Base-by-base conservation (phyloP, 2,888 invertebrate species). In the Microplitis manilae region DNA sequence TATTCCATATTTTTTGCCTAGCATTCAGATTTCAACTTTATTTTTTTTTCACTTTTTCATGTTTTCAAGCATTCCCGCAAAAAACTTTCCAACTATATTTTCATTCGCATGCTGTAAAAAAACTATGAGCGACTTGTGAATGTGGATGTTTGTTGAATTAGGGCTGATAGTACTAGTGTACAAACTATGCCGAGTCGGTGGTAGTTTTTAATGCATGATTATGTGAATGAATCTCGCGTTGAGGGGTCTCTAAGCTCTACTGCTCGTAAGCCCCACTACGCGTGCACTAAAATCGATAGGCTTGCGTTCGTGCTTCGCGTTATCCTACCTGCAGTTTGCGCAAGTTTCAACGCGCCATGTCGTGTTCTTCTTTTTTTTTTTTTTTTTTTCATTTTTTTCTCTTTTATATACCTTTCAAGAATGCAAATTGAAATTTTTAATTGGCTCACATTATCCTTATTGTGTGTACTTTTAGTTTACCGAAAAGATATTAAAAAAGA, bases 301-400 rank as follows among this genome's bases (percentile, higher is more conserved):
- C 84, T 88, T 85, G 87, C 87, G 87, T 87, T 87, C 85, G 83
- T 82, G 84, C 83, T 81, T 81, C 82, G 83, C 84, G 84, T 87
- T 87, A 86, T 86, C 85, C 85, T n/a, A 87, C 87, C 87, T 87
- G 87, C 86, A 85, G 83, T 81, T 82, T 84, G 83, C 86, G 86
- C 85, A 86, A 86, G 86, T 85, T 85, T 84, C 83, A 86, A 84
- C 85, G 86, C 83, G 86, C 83, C 86, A 85, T 81, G 79, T 78
- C 80, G 80, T 80, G 80, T 38, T 61, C 62, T 59, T 50, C 13
- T 50, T 50, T 9, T 9, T 2, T 13, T 4, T 50, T 50, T 9
- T 50, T 9, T 50, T 17, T 67, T 76, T 65, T 15, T 71, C 30
- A 60, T 39, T 50, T 50, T 50, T 50, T 13, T 13, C 9, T 13